A percentile compares a stretch with the other conserved stretches of the same genome.
Conservation (phyloP, 2,797 vertebrate genomes). For the Myotis myotis region DNA sequence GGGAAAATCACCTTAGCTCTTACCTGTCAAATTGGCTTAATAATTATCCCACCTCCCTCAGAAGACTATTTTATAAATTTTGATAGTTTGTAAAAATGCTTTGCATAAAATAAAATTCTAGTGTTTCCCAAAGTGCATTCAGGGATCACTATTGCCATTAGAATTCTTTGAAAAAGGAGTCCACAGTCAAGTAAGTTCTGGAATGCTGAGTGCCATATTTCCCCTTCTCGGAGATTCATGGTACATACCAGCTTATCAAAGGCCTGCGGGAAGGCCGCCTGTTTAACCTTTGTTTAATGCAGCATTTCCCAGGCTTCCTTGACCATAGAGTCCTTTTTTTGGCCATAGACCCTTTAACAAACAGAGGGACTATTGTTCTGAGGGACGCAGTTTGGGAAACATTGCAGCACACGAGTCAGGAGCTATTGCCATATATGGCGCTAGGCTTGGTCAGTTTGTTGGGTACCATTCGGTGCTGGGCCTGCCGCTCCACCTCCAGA, state of each 20-base stretch:
- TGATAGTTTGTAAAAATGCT: conserved; percentile 1
- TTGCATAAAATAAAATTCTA: conserved; percentile 1
- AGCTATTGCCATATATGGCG: not conserved
- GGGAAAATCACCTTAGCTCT: conserved; percentile 9
- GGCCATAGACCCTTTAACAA: not conserved
- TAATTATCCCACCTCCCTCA: not conserved
- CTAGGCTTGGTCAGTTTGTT: not conserved
- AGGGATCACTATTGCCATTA: not conserved
- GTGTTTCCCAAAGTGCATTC: conserved; percentile 24
- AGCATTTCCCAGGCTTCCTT: conserved; percentile 28
- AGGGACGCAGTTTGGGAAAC: conserved; percentile 6
- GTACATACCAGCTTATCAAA: not conserved
- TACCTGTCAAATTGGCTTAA: not conserved
- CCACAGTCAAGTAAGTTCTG: not conserved
- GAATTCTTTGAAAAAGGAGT: not conserved
- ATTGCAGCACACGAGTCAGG: not conserved
- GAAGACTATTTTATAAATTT: conserved; percentile 18
- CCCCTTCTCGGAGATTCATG: not conserved
- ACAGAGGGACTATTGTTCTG: not conserved
- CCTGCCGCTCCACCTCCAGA: conserved; percentile 80
- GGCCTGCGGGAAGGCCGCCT: not conserved
- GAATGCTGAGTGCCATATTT: not conserved
- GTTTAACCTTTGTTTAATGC: not conserved
- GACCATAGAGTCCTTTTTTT: not conserved
- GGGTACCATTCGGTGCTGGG: conserved; percentile 79